Evolutionary conservation across 2,113 vertebrate species (phyloP).

Genomic region (Oryzias celebensis): DNA sequence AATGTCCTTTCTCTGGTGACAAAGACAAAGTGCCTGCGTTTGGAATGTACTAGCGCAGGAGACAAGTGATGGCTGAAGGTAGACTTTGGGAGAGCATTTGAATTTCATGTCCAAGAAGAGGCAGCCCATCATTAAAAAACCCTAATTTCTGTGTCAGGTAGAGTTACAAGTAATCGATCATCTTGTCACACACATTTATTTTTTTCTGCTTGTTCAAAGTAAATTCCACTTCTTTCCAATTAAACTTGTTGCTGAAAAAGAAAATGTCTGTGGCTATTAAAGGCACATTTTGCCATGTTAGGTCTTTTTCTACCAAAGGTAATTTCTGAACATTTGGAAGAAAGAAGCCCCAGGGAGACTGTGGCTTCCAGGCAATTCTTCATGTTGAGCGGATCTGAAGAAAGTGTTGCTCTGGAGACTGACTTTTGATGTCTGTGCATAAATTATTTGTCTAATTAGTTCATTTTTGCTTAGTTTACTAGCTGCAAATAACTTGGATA

Average conservation of each 20-base stretch:
- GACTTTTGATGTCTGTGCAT: slow-evolving; percentile 1
- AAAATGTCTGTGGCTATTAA: slow-evolving; percentile 79
- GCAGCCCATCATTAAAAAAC: slow-evolving; percentile 93
- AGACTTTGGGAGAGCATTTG: slow-evolving; percentile 92
- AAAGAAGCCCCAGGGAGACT: slow-evolving; percentile 49
- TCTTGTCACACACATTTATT: slow-evolving; percentile 85
- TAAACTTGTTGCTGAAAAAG: slow-evolving; percentile 84
- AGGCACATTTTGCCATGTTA: slow-evolving; percentile 74
- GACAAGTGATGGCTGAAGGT: slow-evolving; percentile 88
- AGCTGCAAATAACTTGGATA: too few species aligned
- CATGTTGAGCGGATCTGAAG: slow-evolving; percentile 47
- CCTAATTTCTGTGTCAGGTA: slow-evolving; percentile 95
- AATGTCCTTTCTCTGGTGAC: slow-evolving; percentile 93
- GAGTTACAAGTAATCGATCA: slow-evolving; percentile 96
- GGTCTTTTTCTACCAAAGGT: slow-evolving; percentile 60
- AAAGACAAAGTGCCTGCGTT: slow-evolving; percentile 94
- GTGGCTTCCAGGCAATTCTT: slow-evolving; percentile 50
- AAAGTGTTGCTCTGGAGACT: slow-evolving; percentile 29
- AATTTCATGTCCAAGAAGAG: slow-evolving; percentile 92
- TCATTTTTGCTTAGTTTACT: too few species aligned
- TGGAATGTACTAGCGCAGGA: slow-evolving; percentile 85
- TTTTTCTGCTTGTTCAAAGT: slow-evolving; percentile 80
- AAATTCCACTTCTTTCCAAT: slow-evolving; percentile 87
- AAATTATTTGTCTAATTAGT: slow-evolving; percentile 3
- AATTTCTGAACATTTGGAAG: slow-evolving; percentile 68